Evolutionary conservation across 2,888 invertebrate genomes (phyloP).

Genomic region (Cephus spinipes): DNA sequence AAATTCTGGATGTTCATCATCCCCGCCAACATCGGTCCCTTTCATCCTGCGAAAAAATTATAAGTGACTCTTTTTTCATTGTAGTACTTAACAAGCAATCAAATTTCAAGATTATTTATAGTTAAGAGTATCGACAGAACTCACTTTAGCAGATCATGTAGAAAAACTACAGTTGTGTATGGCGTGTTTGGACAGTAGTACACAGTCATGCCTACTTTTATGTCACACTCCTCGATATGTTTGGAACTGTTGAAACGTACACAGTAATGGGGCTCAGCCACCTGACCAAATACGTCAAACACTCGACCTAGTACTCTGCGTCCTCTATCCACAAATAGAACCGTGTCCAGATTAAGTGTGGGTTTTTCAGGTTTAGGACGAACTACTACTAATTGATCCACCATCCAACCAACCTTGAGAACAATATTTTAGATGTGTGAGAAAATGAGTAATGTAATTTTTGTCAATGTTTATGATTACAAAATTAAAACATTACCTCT

Average conservation of each 20-base stretch:
- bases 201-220: slow-evolving; percentile 78
- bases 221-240: slow-evolving; percentile 78
- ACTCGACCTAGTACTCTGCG: slow-evolving; percentile 82
- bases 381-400: slow-evolving; percentile 75
- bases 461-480: slow-evolving; percentile 14
- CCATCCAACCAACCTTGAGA: slow-evolving; percentile 67
- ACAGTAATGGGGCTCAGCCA: slow-evolving; percentile 87
- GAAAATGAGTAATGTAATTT: neutral
- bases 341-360: slow-evolving; percentile 86
- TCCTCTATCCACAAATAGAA: slow-evolving; percentile 86
- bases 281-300: slow-evolving; percentile 93
- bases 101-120: slow-evolving; percentile 12
- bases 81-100: neutral
- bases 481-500: slow-evolving; percentile 65
- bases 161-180: slow-evolving; percentile 82
- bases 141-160: slow-evolving; percentile 80
- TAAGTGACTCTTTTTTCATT: neutral
- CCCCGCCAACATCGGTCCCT: slow-evolving; percentile 92
- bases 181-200: slow-evolving; percentile 85
- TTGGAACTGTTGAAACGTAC: slow-evolving; percentile 87
- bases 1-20: slow-evolving; percentile 87
- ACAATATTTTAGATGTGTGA: slow-evolving; percentile 22
- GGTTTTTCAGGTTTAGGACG: slow-evolving; percentile 78
- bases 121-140: slow-evolving; percentile 39
- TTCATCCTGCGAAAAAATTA: slow-evolving; percentile 72